Base-by-base conservation (phyloP, 2,888 invertebrate species). In the Drosophila anceps region DNA sequence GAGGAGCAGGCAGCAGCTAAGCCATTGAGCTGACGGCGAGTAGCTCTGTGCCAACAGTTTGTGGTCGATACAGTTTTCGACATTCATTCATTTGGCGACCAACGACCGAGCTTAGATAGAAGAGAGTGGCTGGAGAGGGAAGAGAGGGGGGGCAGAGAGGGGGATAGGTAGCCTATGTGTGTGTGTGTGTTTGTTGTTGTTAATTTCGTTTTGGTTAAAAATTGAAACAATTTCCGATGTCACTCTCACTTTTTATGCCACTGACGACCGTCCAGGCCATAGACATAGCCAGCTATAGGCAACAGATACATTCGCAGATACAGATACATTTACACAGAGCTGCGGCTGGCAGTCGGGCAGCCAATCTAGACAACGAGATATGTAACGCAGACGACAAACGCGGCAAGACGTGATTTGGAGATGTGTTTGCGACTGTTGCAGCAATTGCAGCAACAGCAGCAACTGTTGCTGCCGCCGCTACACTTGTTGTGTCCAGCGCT, bases 181-280 rank as follows among this genome's bases (percentile, higher is more conserved):
- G 20, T 51, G 50, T 33, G 50, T 31, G 31, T 31, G 18, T 31
- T 10, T 31, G 31, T 41, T 61, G 69, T 41, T 63, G 69, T 48
- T 75, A 81, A 68, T 79, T 85, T 84, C 87, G 84, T 89, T 89
- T 89, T 79, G 72, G 87, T 33, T 57, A 81, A 91, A 92, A 91
- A 91, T 90, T 90, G 92, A 91, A 92, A 91, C 91, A 92, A 92
- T 91, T 91, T 92, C 92, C 91, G 91, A 91, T 91, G 91, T 91
- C 92, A 92, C 91, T 91, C 91, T 91, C 91, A 91, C 91, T 91
- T 91, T 92, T 91, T 88, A 88, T 81, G 83, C 79, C 88, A 69
- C 83, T 83, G 84, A 81, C 76, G 75, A 69, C 74, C 77, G 63
- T 67, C 73, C 79, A 73, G 65, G 58, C 66, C 61, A 78, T 39